Evolutionary conservation across 2,113 vertebrate genomes (phyloP), one percentile per base, ranked within the genome.

Genomic region (Salvator merianae): DNA sequence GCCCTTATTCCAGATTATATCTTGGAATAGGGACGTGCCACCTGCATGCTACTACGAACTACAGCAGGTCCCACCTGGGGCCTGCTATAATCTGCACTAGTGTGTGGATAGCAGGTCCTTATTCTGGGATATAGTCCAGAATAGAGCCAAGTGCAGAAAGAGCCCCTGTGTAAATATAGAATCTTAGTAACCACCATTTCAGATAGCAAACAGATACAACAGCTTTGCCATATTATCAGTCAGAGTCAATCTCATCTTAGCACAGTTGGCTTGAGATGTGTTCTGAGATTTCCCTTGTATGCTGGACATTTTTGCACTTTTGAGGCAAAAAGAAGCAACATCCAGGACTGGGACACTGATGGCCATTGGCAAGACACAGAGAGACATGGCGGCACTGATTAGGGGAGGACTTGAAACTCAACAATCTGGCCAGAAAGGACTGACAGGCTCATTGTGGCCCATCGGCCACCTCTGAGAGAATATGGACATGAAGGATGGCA

Each of bases 161-260:
- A 47, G 43, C 6, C 6, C 43, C 89, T 89, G 84, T 70, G 65
- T 88, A 88, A 88, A 89, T 87, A 84, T 80, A 72, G 88, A 87
- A 79, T 7, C 69, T 34, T 85, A 63, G 40, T 7, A 43, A 69
- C 50, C 83, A 55, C 18, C 0, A 5, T 86, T 79, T 80, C 86
- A 81, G 77, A 89, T 62, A 40, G 38, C 53, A n/a, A 68, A 50
- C 16, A 38, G 5, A 38, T 47, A 32, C 62, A 82, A 5, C 34
- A 62, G 43, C 13, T 43, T n/a, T 32, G 18, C 24, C 0, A 13
- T 59, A 38, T 81, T 0, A 28, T 55, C 59, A 38, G n/a, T 32
- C 55, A 43, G 50, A 59, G 30, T 6, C 24, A 18, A 24, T 18
- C 1, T 66, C 30, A 47, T 24, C 8, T 3, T 63, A 40, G 7